A percentile compares a stretch with the other conserved stretches of the same genome.
Evolutionary conservation across 2,113 vertebrate genomes (phyloP).

Genomic region (Rhadina sibilatrix): DNA sequence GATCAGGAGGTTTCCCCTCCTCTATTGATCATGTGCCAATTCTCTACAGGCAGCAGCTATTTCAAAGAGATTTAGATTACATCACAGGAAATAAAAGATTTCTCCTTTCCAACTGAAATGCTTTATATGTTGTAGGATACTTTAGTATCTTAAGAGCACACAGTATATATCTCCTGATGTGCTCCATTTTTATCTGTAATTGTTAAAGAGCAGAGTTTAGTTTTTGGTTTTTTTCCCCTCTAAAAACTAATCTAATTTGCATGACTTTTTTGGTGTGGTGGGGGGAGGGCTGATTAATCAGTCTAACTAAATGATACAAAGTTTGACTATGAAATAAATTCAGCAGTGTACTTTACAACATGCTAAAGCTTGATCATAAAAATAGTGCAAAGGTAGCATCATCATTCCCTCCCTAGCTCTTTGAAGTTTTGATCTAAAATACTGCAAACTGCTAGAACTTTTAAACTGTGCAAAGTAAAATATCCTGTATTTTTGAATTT

Average conservation of each 20-base stretch:
- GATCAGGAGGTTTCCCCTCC: background rate
- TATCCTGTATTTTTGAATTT: conserved; percentile 61
- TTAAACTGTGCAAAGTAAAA: conserved; percentile 9
- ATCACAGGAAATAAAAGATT: background rate
- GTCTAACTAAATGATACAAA: background rate
- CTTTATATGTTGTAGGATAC: background rate
- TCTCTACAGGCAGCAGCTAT: background rate
- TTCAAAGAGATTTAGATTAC: background rate
- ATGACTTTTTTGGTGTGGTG: accelerated
- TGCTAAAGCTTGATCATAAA: conserved; percentile 36
- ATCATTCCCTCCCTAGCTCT: conserved; percentile 15
- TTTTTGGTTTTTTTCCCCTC: too few relatives aligned
- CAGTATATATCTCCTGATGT: background rate
- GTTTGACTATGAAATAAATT: conserved; percentile 59
- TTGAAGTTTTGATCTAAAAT: conserved; percentile 32
- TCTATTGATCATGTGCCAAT: background rate
- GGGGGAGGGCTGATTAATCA: background rate
- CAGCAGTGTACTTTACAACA: conserved; percentile 48
- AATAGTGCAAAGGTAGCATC: conserved; percentile 39
- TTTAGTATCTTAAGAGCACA: background rate
- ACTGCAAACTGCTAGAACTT: conserved; percentile 10
- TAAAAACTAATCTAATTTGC: background rate
- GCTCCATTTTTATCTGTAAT: background rate
- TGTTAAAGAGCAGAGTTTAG: background rate
- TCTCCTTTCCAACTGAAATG: background rate